phyloP scores from a whole-genome alignment of 2,113 vertebrate genomes.

The Python bivittatus region DNA sequence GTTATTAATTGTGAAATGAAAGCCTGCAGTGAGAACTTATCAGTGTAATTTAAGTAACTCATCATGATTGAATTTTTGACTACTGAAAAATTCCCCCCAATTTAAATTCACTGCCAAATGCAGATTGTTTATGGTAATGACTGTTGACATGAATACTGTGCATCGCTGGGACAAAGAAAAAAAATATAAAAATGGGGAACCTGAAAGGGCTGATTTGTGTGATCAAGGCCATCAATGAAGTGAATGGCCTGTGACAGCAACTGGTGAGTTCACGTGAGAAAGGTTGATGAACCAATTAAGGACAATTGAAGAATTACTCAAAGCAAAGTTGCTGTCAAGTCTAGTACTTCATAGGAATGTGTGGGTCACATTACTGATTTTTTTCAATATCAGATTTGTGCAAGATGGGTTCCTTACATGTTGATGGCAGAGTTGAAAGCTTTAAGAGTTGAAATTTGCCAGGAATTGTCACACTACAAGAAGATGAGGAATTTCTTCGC shows the following conservation, averaged over 20 bases:
- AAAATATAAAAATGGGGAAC: neutral
- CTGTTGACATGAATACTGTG: neutral
- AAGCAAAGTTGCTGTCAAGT: neutral
- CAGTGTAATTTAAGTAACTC: neutral
- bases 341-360: neutral
- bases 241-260: neutral
- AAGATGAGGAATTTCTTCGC: neutral
- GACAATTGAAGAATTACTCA: neutral
- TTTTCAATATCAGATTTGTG: neutral
- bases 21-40: neutral
- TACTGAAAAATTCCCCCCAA: neutral
- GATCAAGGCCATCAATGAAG: neutral
- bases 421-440: neutral
- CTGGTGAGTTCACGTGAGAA: neutral
- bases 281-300: neutral
- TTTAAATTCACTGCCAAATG: neutral
- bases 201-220: neutral
- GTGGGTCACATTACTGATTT: neutral
- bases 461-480: neutral
- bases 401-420: neutral
- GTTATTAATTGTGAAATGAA: neutral
- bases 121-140: neutral
- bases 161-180: neutral
- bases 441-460: neutral
- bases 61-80: neutral